These are phyloP conservation scores for Amphipyra tragopoginis DNA, from an alignment of 2,888 invertebrate species.

Conservation along the genomic window DNA sequence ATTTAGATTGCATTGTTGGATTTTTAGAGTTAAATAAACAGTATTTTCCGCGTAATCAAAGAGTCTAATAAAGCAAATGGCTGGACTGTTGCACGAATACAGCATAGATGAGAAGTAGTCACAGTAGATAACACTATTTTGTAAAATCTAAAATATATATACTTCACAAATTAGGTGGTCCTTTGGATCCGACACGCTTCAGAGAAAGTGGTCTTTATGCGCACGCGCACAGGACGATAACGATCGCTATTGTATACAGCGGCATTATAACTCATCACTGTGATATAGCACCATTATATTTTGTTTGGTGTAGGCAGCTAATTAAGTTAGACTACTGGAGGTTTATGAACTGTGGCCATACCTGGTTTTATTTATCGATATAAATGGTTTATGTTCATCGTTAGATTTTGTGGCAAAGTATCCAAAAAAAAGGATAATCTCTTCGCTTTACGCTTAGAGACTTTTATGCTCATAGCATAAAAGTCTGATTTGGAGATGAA, in stretches of 20 bases:
- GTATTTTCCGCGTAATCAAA: no score
- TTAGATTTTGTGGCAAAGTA: no score
- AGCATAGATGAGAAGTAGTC: neutral
- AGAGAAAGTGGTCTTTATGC: conserved; percentile 53
- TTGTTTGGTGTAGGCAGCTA: conserved; percentile 27
- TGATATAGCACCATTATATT: conserved; percentile 34
- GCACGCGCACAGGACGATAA: conserved; percentile 53
- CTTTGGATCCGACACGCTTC: conserved; percentile 44
- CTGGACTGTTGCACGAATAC: neutral
- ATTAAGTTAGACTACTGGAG: conserved; percentile 32
- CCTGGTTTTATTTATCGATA: neutral
- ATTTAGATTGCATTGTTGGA: no score
- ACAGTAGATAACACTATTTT: conserved; percentile 9
- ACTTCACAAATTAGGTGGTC: conserved; percentile 49
- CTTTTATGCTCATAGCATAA: no score
- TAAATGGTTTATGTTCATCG: no score
- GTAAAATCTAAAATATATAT: conserved; percentile 6
- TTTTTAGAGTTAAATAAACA: no score
- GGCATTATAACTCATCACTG: conserved; percentile 59
- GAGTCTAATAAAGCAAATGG: no score
- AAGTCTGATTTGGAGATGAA: no score
- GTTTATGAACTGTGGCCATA: conserved; percentile 5
- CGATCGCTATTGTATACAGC: conserved; percentile 59
- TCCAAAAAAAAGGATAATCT: no score
- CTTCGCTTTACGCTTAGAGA: no score